phyloP scores from a whole-genome alignment of 1,140 invertebrate species.

The Drosophila novamexicana region DNA sequence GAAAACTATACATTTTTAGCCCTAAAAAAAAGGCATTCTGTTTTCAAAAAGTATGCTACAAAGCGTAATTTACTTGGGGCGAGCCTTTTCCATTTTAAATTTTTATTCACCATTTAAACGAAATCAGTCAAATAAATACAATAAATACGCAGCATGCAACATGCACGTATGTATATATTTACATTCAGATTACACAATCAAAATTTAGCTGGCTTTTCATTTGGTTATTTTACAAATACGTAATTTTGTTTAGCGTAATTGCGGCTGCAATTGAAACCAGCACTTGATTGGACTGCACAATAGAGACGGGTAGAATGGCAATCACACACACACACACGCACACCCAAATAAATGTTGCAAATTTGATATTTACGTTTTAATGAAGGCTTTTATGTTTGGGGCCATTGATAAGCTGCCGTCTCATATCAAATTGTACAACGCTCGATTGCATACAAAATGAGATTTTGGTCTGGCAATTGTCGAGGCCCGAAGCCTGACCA shows the following conservation, averaged over 20 bases:
- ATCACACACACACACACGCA: slow-evolving; percentile 26
- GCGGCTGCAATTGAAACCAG: slow-evolving; percentile 78
- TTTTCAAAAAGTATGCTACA: slow-evolving; percentile 26
- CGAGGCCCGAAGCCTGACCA: slow-evolving; percentile 28
- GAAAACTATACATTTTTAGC: too few relatives aligned
- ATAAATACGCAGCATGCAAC: slow-evolving; percentile 19
- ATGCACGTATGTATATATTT: not conserved
- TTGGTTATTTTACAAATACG: slow-evolving; percentile 80
- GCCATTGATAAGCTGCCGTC: slow-evolving; percentile 53
- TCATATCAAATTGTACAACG: slow-evolving; percentile 53
- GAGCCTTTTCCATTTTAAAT: slow-evolving; percentile 25
- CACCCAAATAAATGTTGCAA: slow-evolving; percentile 61
- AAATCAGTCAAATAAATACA: slow-evolving; percentile 60
- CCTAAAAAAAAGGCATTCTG: not conserved
- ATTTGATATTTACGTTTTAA: slow-evolving; percentile 81
- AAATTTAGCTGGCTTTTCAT: slow-evolving; percentile 60
- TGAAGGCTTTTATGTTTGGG: slow-evolving; percentile 61
- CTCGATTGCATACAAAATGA: slow-evolving; percentile 74
- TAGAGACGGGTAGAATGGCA: slow-evolving; percentile 22
- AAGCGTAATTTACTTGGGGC: slow-evolving; percentile 28
- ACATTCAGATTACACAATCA: slow-evolving; percentile 38
- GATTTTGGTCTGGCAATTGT: slow-evolving; percentile 71
- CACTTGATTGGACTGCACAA: slow-evolving; percentile 74
- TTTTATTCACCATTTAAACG: slow-evolving; percentile 28
- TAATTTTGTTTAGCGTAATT: slow-evolving; percentile 83